Evolutionary conservation across 2,888 invertebrate species (phyloP), one percentile per base, ranked within the genome.

Genomic region (Catocala sponsa): DNA sequence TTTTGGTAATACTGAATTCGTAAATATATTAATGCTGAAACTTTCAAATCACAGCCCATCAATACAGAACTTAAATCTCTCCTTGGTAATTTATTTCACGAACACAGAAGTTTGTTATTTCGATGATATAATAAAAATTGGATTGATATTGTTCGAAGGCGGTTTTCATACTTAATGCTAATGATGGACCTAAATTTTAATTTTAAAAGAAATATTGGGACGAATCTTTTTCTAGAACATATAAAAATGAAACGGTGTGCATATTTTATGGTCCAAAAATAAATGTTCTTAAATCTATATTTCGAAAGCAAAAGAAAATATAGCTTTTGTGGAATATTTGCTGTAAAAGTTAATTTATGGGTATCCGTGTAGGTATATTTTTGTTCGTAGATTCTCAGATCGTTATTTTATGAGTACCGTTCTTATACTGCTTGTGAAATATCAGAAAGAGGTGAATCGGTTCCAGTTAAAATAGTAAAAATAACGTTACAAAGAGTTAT

Each of bases 381-480:
- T 10, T 33, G 11, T 33, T 47, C 25, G 25, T 47, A 10, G 9
- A 25, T 25, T 33, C n/a, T 38, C 32, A 44, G 42, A 32, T 25
- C 43, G 12, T 43, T 44, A 44, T 46, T 55, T 48, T 48, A 41
- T 50, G 35, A 5, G 12, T 12, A 2, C 50, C 33, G 10, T 10
- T 10, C 15, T 47, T 5, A 48, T n/a, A 48, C 33, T 33, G 48
- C 4, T 48, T 48, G 48, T 12, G 48, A 48, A 48, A 48, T n/a
- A 48, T 6, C 4, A 35, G 9, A 43, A 12, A 41, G 6, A 54
- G 53, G 7, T 32, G 43, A 48, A 68, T 56, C 7, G 38, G 15
- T 58, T 70, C 41, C 38, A 50, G 58, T 41, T 52, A 47, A 33
- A 12, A 25, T 10, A 15, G 41, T 68, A 60, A 60, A 69, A 15